phyloP scores from a whole-genome alignment of 2,888 invertebrate species.

The Sussaba pulchella region DNA sequence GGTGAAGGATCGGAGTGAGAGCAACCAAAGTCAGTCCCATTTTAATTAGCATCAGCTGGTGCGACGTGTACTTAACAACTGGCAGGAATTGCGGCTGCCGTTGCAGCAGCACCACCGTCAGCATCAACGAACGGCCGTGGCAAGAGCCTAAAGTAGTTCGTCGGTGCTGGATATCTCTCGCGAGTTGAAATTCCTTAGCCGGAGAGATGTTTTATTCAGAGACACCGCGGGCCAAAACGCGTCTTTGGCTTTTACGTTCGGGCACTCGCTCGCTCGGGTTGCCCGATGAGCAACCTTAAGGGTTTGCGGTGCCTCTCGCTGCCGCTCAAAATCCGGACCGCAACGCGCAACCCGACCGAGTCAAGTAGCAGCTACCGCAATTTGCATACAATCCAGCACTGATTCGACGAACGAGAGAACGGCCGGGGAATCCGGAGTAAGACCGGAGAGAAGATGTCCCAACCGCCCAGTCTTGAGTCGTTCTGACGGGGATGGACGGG shows the following conservation, averaged over 20 bases:
- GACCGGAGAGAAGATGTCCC: conserved; percentile 12
- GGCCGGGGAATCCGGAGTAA: conserved; percentile 23
- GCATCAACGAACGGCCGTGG: conserved; percentile 34
- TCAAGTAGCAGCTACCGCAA: conserved; percentile 83
- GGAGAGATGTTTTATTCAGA: conserved; percentile 83
- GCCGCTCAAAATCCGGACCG: conserved; percentile 76
- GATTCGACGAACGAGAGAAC: conserved; percentile 54
- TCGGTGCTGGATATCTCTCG: conserved; percentile 70
- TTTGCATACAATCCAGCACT: conserved; percentile 83
- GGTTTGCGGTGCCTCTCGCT: conserved; percentile 47
- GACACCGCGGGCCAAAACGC: conserved; percentile 80
- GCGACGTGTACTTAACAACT: conserved; percentile 83
- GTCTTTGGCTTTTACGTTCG: conserved; percentile 44
- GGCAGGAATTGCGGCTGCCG: conserved; percentile 44
- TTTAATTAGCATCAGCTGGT: conserved; percentile 84
- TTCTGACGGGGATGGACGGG: too few species aligned
- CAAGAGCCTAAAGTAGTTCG: background rate
- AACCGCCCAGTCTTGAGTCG: conserved; percentile 19
- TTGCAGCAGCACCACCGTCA: conserved; percentile 60
- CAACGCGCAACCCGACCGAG: conserved; percentile 60
- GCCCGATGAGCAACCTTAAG: conserved; percentile 47
- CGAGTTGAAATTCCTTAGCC: conserved; percentile 79
- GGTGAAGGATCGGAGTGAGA: conserved; percentile 66
- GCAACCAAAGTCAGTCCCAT: conserved; percentile 80
- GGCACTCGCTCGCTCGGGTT: conserved; percentile 31